These are phyloP conservation scores for Prunella fulvescens DNA, from an alignment of 2,113 vertebrate genomes.

Conservation along the genomic window DNA sequence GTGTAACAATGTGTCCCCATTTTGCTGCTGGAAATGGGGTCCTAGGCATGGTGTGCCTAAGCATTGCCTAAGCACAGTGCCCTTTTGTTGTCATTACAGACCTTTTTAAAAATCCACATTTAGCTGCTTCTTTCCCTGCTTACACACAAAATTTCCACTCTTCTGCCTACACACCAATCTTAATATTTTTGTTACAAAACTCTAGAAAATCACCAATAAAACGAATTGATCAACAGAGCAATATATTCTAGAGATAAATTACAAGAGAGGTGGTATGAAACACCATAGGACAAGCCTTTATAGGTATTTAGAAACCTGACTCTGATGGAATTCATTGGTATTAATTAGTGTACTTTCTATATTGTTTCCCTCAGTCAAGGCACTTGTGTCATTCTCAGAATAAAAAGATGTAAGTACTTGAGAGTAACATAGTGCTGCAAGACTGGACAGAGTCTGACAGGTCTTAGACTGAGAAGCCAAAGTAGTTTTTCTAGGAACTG, in stretches of 20 bases:
- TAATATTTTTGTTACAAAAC: background rate
- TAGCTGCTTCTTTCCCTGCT: background rate
- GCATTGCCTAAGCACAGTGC: background rate
- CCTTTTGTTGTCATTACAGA: background rate
- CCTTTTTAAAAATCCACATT: background rate
- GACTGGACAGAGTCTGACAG: background rate
- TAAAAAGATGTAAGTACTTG: background rate
- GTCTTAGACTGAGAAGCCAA: background rate
- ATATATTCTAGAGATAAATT: background rate
- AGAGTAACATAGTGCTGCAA: background rate
- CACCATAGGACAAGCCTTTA: background rate
- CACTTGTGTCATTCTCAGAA: background rate
- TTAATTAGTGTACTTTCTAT: background rate
- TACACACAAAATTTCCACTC: background rate
- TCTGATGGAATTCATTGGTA: fast-evolving
- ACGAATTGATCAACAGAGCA: background rate
- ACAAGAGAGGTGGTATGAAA: background rate
- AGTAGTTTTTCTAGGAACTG: background rate
- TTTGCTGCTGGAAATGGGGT: background rate
- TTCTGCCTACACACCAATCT: background rate
- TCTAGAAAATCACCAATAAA: background rate
- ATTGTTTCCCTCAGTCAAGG: background rate
- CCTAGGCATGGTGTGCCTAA: background rate
- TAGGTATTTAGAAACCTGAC: background rate
- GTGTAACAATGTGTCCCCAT: background rate